phyloP scores from a whole-genome alignment of 2,797 vertebrate genomes.

The Choloepus didactylus region DNA sequence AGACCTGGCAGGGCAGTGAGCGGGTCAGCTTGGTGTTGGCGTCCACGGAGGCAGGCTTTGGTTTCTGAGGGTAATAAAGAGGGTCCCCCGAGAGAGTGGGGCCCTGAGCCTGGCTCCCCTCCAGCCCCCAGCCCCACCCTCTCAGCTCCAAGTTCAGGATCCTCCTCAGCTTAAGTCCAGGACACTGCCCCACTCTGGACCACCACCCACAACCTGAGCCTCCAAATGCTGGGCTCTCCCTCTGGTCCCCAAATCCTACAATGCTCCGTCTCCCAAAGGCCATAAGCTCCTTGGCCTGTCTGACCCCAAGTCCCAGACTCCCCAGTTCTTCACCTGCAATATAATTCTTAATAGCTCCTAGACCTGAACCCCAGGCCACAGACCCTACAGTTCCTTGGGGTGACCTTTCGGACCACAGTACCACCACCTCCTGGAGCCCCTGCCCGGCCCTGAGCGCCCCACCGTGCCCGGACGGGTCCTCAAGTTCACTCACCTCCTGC shows the following conservation, averaged over 20 bases:
- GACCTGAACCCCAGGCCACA: background rate
- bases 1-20: conserved; percentile 96
- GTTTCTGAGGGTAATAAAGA: conserved; percentile 89
- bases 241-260: background rate
- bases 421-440: rapidly evolving
- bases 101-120: rapidly evolving
- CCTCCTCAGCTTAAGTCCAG: too few relatives aligned
- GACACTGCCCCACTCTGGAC: background rate
- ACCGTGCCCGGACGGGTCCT: rapidly evolving
- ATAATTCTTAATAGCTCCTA: background rate
- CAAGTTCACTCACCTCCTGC: conserved; percentile 93
- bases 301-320: background rate
- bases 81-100: background rate
- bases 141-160: background rate
- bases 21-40: conserved; percentile 94
- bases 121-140: rapidly evolving
- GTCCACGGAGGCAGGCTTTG: conserved; percentile 94
- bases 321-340: too few relatives aligned
- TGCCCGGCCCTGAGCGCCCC: background rate
- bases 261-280: background rate
- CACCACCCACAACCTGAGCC: background rate
- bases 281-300: rapidly evolving
- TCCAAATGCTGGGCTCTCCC: rapidly evolving
- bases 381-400: background rate
- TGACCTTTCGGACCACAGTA: too few relatives aligned